These are phyloP conservation scores for Lophius americanus DNA, from an alignment of 2,797 vertebrate genomes.

Conservation along the genomic window DNA sequence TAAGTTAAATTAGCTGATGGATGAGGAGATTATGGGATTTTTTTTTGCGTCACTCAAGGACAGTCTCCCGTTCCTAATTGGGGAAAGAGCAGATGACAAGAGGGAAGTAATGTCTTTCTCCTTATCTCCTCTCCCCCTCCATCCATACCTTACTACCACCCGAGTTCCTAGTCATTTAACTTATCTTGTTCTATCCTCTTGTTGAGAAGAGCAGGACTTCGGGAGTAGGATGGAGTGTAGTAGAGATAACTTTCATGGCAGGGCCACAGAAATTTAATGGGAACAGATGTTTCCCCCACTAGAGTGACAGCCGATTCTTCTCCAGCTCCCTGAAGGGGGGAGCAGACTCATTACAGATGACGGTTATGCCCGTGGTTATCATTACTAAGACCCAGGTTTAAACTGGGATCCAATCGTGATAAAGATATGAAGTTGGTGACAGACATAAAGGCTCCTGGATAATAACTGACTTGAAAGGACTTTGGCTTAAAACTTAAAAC, in stretches of 20 bases:
- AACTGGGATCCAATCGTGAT: conserved; percentile 39
- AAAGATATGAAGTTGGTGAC: conserved; percentile 45
- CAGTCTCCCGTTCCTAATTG: conserved; percentile 71
- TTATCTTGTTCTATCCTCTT: conserved; percentile 77
- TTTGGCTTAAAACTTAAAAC: conserved; percentile 37
- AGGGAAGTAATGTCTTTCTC: conserved; percentile 43
- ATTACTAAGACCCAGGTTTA: conserved; percentile 60
- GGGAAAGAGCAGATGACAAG: conserved; percentile 59
- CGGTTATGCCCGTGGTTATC: conserved; percentile 72
- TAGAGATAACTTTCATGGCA: conserved; percentile 72
- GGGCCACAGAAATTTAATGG: conserved; percentile 75
- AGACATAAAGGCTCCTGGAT: conserved; percentile 42
- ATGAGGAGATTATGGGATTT: conserved; percentile 69
- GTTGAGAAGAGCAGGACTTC: conserved; percentile 64
- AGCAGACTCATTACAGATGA: conserved; percentile 73
- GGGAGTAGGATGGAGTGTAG: conserved; percentile 69
- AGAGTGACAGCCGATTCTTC: conserved; percentile 79
- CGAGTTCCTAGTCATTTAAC: conserved; percentile 75
- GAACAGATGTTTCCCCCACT: conserved; percentile 78
- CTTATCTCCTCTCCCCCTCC: conserved; percentile 21
- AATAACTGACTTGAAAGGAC: conserved; percentile 36
- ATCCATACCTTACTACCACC: conserved; percentile 41
- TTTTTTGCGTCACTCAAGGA: conserved; percentile 62
- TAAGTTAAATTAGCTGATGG: conserved; percentile 66
- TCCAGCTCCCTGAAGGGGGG: conserved; percentile 65